Base-by-base conservation (phyloP, 2,888 invertebrate species). In the Noctua janthe region DNA sequence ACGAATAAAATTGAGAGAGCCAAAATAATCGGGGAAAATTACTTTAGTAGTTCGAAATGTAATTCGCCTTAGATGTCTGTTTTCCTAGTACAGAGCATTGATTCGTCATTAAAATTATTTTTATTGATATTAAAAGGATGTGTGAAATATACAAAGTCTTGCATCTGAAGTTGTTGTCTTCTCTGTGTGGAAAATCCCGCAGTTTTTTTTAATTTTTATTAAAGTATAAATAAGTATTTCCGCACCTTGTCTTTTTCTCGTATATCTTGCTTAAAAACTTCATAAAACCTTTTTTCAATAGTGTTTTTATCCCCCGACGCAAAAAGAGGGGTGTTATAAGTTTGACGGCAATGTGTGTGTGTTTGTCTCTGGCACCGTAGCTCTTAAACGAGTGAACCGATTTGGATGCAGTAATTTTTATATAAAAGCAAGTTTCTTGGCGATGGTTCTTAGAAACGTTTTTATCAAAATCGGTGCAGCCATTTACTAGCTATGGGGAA, bases 81-180 rank as follows among this genome's bases (percentile, higher is more conserved):
- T 74, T 81, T 77, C 75, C 15, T 56, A 23, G 75, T 83, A 72
- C 15, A 15, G 56, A 66, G 39, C 69, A 64, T 80, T 70, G 64
- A 66, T 76, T 77, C 64, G 73, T 47, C 59, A 70, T 74, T 69
- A 79, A 87, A 79, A 69, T 59, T 29, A 39, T 75, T 84, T 74
- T 87, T 73, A 77, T 74, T 77, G 47, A 74, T 76, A 72, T 87
- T 76, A 71, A 43, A 39, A 79, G 84, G 78, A 85, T 83, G 84
- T 83, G 17, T 83, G 59, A 11, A 71, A 71, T 87, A 75, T 78
- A 71, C 23, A 74, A 64, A 64, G 13, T 74, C n/a, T 73, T 69
- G 62, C 59, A 59, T 39, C 3, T 17, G 10, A 83, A 47, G 29
- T 66, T 64, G 35, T 43, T 35, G 20, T 51, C 11, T 39, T 29